Conservation (phyloP, 1,140 invertebrate genomes). For the Drosophila pallidifrons region DNA sequence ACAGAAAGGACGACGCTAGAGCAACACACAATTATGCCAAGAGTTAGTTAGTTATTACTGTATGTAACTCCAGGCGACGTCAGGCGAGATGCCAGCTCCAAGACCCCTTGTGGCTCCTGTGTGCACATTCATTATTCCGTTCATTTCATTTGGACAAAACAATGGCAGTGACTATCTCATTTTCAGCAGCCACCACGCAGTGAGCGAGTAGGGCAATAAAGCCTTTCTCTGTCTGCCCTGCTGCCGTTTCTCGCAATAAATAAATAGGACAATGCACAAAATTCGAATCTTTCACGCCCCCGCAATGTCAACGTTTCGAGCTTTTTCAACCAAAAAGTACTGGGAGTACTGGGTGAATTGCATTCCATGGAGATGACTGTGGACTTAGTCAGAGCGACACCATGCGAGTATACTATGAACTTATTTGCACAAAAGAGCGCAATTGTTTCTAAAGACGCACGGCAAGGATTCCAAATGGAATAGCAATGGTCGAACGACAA, state of each 20-base stretch:
- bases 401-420: conserved; percentile 55
- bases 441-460: conserved; percentile 76
- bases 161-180: conserved; percentile 77
- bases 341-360: conserved; percentile 38
- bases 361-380: conserved; percentile 43
- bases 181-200: conserved; percentile 51
- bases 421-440: conserved; percentile 78
- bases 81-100: not conserved
- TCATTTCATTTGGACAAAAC: conserved; percentile 71
- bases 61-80: conserved; percentile 6
- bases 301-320: conserved; percentile 55
- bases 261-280: conserved; percentile 79
- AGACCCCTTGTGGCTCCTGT: conserved; percentile 22
- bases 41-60: conserved; percentile 70
- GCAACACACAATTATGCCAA: conserved; percentile 50
- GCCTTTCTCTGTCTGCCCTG: conserved; percentile 37
- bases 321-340: conserved; percentile 33
- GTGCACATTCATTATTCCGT: conserved; percentile 60
- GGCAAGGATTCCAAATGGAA: conserved; percentile 60
- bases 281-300: conserved; percentile 25
- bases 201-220: conserved; percentile 21
- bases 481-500: conserved; percentile 33
- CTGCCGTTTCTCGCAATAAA: conserved; percentile 62
- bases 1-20: conserved; percentile 15
- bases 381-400: conserved; percentile 32